phyloP scores from a whole-genome alignment of 2,113 vertebrate genomes.

The Elephantulus edwardii region DNA sequence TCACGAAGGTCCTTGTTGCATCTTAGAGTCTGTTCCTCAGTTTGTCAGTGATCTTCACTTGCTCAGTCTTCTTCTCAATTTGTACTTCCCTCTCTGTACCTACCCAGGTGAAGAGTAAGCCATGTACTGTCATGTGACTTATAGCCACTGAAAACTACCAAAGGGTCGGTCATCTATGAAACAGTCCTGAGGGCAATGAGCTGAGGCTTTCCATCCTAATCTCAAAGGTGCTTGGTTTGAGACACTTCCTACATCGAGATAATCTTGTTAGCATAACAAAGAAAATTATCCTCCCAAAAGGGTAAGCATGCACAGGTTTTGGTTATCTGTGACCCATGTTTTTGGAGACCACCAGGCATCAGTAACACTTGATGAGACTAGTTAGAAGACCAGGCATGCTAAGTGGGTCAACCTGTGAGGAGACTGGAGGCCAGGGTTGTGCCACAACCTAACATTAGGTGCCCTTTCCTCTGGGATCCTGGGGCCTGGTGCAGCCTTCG shows the following conservation, averaged over 20 bases:
- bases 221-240: not conserved
- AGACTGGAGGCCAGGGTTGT: not conserved
- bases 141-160: no score
- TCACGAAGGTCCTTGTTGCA: not conserved
- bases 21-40: not conserved
- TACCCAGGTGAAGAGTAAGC: no score
- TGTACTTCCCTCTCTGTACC: not conserved
- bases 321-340: no score
- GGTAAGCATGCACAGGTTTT: not conserved
- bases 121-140: no score
- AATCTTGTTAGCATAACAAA: not conserved
- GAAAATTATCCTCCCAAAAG: not conserved
- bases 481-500: not conserved
- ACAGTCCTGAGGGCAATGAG: no score
- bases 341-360: not conserved
- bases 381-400: fast-evolving
- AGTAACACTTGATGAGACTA: not conserved
- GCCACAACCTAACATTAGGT: fast-evolving
- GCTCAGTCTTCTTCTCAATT: not conserved
- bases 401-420: not conserved
- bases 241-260: not conserved
- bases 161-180: no score
- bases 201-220: not conserved
- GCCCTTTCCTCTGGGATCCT: not conserved
- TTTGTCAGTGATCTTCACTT: not conserved